phyloP scores from a whole-genome alignment of 2,113 vertebrate genomes.

The Potamarius usumacintae region DNA sequence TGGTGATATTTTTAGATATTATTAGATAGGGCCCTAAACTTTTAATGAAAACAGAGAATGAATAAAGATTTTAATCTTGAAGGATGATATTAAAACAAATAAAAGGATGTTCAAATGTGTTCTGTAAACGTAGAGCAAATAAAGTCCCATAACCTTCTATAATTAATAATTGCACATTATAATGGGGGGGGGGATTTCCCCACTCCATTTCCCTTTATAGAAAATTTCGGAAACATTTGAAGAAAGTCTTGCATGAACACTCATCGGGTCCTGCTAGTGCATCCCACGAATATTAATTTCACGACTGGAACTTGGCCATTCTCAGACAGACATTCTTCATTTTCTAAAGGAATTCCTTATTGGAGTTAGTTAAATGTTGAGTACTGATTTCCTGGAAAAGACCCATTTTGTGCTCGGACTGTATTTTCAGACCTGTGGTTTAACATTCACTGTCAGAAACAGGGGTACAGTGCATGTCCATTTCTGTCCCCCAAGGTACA shows the following conservation, averaged over 20 bases:
- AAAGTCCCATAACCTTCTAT: neutral
- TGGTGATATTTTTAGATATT: neutral
- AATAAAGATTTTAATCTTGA: neutral
- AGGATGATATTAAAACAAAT: neutral
- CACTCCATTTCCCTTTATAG: neutral
- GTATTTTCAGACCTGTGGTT: neutral
- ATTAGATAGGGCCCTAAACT: neutral
- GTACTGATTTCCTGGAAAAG: neutral
- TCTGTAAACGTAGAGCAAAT: neutral
- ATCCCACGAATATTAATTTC: neutral
- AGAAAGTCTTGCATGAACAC: neutral
- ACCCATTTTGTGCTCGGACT: neutral
- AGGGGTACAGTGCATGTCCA: too few relatives aligned
- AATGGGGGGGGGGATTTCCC: neutral
- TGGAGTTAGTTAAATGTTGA: neutral
- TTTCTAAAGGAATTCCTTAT: neutral
- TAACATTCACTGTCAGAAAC: neutral
- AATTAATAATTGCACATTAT: neutral
- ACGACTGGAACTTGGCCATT: neutral
- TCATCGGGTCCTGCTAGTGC: neutral
- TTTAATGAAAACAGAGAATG: neutral
- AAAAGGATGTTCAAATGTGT: neutral
- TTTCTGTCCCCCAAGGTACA: too few relatives aligned
- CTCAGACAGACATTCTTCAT: neutral
- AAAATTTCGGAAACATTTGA: neutral